phyloP scores from a whole-genome alignment of 2,888 invertebrate species.

The Argyresthia goedartella region DNA sequence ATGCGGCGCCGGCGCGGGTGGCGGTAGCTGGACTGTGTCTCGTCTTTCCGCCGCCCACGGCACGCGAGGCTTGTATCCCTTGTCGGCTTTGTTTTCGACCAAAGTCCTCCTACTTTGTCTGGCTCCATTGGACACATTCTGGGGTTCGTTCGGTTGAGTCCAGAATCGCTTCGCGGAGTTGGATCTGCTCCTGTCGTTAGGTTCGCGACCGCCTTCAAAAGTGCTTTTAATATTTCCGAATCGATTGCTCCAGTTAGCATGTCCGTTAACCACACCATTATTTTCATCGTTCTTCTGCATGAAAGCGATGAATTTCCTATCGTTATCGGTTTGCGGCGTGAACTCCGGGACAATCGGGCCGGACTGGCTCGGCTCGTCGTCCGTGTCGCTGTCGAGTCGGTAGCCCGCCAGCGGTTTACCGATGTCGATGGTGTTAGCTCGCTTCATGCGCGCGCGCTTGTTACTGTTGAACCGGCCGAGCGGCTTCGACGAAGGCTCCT shows the following conservation, averaged over 20 bases:
- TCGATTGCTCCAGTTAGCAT: constrained; percentile 82
- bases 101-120: constrained; percentile 28
- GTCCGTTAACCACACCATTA: constrained; percentile 26
- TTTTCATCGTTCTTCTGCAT: constrained; percentile 80
- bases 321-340: constrained; percentile 87
- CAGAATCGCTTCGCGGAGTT: constrained; percentile 73
- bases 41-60: no score
- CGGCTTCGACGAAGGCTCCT: constrained; percentile 40
- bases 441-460: constrained; percentile 84
- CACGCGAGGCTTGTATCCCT: constrained; percentile 37
- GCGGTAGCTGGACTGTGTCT: constrained; percentile 38
- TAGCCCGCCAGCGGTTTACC: constrained; percentile 74
- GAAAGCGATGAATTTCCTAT: constrained; percentile 86
- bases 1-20: constrained; percentile 35
- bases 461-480: constrained; percentile 63
- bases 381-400: no score
- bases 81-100: constrained; percentile 32
- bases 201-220: constrained; percentile 75
- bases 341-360: no score
- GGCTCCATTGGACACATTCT: no score
- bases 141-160: constrained; percentile 72
- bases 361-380: no score
- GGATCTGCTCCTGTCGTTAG: constrained; percentile 41
- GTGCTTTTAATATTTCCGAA: constrained; percentile 87
- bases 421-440: constrained; percentile 91